phyloP scores from a whole-genome alignment of 2,797 vertebrate genomes.

The Phyllotis vaccarum region DNA sequence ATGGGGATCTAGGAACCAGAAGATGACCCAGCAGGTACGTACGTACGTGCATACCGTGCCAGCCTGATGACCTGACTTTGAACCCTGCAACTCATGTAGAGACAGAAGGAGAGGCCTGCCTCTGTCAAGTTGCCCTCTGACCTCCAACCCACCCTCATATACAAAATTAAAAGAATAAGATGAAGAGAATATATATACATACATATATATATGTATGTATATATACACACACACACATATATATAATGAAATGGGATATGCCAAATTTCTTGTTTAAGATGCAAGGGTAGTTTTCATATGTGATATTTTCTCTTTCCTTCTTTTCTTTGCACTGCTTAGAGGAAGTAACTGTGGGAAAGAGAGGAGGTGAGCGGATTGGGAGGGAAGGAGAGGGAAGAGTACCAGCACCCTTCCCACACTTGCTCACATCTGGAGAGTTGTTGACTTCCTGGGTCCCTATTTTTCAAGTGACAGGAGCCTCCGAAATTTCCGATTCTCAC shows the following conservation, averaged over 20 bases:
- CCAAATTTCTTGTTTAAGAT: neutral
- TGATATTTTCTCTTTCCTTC: neutral
- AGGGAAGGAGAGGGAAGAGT: neutral
- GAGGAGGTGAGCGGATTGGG: neutral
- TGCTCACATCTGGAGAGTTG: neutral
- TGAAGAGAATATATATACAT: neutral
- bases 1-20: neutral
- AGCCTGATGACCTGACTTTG: neutral
- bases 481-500: slow-evolving; percentile 82
- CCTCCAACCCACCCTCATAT: neutral
- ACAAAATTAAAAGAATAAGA: neutral
- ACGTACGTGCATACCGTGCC: neutral
- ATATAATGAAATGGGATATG: too few species aligned
- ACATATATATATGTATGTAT: too few species aligned
- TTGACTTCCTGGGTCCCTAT: slow-evolving; percentile 29
- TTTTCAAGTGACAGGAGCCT: slow-evolving; percentile 66
- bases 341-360: neutral
- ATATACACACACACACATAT: too few species aligned
- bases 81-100: neutral
- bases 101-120: neutral
- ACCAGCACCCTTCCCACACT: neutral
- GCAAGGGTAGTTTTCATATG: too few species aligned
- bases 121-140: neutral
- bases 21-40: neutral
- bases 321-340: neutral